phyloP scores from a whole-genome alignment of 2,888 invertebrate species.

The Eupithecia centaureata region DNA sequence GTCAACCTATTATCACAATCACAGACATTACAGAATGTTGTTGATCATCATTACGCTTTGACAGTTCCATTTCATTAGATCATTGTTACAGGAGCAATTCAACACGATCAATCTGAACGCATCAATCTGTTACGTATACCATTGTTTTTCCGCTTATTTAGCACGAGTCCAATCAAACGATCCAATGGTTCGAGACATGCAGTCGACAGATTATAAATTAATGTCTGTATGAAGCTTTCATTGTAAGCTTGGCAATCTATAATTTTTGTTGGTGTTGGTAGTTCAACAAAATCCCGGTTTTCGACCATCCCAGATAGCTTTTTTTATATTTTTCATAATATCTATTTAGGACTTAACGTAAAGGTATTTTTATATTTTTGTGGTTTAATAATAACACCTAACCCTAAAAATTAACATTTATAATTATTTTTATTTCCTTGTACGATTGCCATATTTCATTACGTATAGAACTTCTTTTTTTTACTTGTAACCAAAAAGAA shows the following conservation, averaged over 20 bases:
- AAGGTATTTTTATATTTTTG: too few species aligned
- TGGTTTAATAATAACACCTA: too few species aligned
- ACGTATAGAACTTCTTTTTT: too few species aligned
- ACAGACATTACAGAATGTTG: not conserved
- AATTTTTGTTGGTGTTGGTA: not conserved
- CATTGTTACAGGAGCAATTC: not conserved
- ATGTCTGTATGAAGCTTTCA: conserved; percentile 3
- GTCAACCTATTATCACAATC: not conserved
- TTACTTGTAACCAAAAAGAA: too few species aligned
- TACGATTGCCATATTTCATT: too few species aligned
- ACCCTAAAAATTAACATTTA: too few species aligned
- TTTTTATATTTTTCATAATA: not conserved
- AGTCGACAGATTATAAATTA: conserved; percentile 27
- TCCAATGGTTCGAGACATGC: conserved; percentile 48
- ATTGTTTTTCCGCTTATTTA: conserved; percentile 58
- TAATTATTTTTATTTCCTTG: too few species aligned
- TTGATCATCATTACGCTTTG: not conserved
- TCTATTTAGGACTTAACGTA: not conserved
- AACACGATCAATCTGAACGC: conserved; percentile 6
- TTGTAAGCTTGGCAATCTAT: not conserved
- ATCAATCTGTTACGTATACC: conserved; percentile 27
- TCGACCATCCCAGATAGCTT: too few species aligned
- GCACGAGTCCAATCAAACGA: conserved; percentile 54
- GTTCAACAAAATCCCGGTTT: not conserved
- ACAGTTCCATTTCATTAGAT: conserved; percentile 13